These are phyloP conservation scores for Mycogona germanica DNA, from an alignment of 2,888 invertebrate species.

Conservation along the genomic window DNA sequence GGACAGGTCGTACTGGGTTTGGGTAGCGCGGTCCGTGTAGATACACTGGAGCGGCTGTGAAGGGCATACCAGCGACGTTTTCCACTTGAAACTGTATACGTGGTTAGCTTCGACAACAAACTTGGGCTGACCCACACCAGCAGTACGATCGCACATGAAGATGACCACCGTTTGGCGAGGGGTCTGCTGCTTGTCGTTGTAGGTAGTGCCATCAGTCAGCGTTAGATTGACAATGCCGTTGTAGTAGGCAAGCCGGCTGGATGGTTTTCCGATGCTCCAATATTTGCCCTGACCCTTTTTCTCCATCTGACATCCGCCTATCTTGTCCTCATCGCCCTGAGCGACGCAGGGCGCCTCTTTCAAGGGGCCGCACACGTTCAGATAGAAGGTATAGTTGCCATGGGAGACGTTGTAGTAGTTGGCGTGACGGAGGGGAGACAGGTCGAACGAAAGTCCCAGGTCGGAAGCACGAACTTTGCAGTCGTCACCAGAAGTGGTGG, in stretches of 20 bases:
- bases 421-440: conserved; percentile 25
- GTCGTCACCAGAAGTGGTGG: conserved; percentile 19
- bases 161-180: conserved; percentile 30
- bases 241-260: conserved; percentile 27
- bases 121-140: conserved; percentile 29
- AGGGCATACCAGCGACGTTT: conserved; percentile 14
- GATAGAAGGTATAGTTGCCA: conserved; percentile 27
- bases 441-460: conserved; percentile 29
- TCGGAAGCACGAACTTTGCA: conserved; percentile 23
- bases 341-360: conserved; percentile 26
- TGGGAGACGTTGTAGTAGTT: conserved; percentile 23
- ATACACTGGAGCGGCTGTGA: conserved; percentile 7
- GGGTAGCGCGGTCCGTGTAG: background rate
- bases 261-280: conserved; percentile 26
- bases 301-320: conserved; percentile 30
- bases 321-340: conserved; percentile 13
- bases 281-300: conserved; percentile 2
- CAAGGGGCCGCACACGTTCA: conserved; percentile 30
- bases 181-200: conserved; percentile 25
- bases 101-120: conserved; percentile 29
- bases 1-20: conserved; percentile 15
- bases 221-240: conserved; percentile 33
- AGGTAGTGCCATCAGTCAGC: conserved; percentile 29
- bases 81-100: conserved; percentile 21
- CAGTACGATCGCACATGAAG: conserved; percentile 31